Evolutionary conservation across 35 echinoderm and acorn worm genomes (phyloP).

Genomic region (Heliocidaris tuberculata): DNA sequence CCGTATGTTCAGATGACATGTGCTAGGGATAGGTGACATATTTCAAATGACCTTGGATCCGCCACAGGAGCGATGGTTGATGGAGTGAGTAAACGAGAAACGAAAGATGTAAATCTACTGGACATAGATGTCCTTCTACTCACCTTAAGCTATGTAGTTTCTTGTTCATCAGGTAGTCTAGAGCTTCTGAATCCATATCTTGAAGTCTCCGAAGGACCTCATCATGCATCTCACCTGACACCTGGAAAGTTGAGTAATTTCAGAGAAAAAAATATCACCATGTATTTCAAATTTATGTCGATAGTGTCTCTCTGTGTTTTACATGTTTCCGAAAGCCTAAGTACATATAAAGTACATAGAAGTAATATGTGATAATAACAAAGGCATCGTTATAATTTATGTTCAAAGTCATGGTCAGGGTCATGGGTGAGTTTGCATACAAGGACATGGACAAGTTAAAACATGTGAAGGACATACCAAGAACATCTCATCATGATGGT

Average conservation of each 20-base stretch:
- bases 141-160: slow-evolving; percentile 46
- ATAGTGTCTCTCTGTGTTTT: neutral
- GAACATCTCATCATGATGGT: slow-evolving; percentile 68
- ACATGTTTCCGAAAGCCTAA: neutral
- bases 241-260: slow-evolving; percentile 43
- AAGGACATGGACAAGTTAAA: too few species aligned
- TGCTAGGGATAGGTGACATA: too few species aligned
- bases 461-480: slow-evolving; percentile 36
- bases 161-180: slow-evolving; percentile 85
- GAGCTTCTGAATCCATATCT: slow-evolving; percentile 82
- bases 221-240: slow-evolving; percentile 73
- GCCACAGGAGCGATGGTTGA: too few species aligned
- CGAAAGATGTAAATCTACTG: too few species aligned
- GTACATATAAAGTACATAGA: neutral
- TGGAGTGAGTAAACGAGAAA: too few species aligned
- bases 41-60: too few species aligned
- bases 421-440: too few species aligned
- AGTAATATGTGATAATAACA: neutral
- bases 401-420: too few species aligned
- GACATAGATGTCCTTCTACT: neutral
- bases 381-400: too few species aligned
- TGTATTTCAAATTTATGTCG: neutral
- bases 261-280: neutral
- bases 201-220: slow-evolving; percentile 63
- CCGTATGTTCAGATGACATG: too few species aligned